These are phyloP conservation scores for Eulacestoma nigropectus DNA, from an alignment of 2,113 vertebrate species.

Conservation along the genomic window DNA sequence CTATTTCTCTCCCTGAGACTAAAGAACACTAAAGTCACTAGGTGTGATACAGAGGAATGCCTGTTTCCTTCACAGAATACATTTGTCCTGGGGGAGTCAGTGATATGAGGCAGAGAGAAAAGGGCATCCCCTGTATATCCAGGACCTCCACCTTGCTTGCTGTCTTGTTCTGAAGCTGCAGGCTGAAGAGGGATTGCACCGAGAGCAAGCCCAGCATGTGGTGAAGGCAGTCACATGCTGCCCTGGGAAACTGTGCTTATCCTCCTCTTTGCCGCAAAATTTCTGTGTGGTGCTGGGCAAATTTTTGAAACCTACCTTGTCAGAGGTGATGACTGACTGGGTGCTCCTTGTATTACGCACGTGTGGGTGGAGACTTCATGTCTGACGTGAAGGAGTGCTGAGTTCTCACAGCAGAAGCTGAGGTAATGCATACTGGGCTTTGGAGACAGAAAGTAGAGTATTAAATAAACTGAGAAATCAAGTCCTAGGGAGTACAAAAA, in stretches of 20 bases:
- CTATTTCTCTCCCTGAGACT: neutral
- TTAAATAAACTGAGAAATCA: conserved; percentile 25
- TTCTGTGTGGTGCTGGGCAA: conserved; percentile 13
- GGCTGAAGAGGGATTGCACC: neutral
- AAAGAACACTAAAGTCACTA: neutral
- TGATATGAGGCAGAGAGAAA: neutral
- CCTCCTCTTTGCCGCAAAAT: neutral
- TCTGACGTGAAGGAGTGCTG: neutral
- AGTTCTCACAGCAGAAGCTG: conserved; percentile 38
- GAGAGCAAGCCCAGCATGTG: neutral
- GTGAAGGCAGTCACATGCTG: neutral
- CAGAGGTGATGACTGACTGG: neutral
- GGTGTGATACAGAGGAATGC: neutral
- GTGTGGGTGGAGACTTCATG: neutral
- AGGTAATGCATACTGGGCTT: neutral
- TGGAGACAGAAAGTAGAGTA: conserved; percentile 7
- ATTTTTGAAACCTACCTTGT: conserved; percentile 9
- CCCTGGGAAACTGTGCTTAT: neutral
- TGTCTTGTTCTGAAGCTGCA: neutral
- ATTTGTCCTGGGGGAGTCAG: neutral
- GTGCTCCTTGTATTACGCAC: neutral
- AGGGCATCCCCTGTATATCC: neutral
- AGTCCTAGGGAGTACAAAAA: neutral
- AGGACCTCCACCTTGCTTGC: neutral
- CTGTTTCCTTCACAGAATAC: neutral